These are phyloP conservation scores for Pseudococcus longispinus DNA, from an alignment of 2,888 invertebrate species.

Conservation along the genomic window DNA sequence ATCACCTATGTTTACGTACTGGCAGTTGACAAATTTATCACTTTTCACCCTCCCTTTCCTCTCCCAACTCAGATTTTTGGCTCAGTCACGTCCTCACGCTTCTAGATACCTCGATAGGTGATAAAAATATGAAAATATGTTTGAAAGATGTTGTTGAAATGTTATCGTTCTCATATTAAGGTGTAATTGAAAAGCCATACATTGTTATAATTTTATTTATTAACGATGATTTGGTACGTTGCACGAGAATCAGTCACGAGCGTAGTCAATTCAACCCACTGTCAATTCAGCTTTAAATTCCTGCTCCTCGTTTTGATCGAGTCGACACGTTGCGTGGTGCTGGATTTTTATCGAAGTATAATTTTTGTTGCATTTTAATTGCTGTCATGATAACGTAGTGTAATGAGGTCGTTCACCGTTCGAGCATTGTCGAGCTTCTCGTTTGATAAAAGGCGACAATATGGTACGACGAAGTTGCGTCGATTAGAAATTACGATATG, in stretches of 20 bases:
- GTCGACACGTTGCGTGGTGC: not conserved
- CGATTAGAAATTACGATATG: conserved; percentile 3
- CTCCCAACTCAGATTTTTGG: too few species aligned
- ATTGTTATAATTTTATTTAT: not conserved
- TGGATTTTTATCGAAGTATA: not conserved
- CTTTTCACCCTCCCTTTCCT: too few species aligned
- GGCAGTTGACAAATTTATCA: too few species aligned
- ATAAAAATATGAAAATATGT: too few species aligned
- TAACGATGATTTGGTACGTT: not conserved
- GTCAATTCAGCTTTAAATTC: not conserved
- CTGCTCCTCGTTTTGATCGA: not conserved
- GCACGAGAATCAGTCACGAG: not conserved
- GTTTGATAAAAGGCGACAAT: not conserved
- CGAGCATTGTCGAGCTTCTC: not conserved
- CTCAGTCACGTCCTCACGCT: too few species aligned
- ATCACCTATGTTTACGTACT: too few species aligned
- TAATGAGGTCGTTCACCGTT: conserved; percentile 21
- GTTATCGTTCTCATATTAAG: too few species aligned
- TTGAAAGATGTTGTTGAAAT: too few species aligned
- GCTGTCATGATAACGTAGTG: not conserved
- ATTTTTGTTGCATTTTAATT: conserved; percentile 13
- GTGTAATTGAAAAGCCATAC: not conserved
- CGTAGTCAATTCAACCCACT: not conserved
- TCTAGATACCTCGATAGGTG: too few species aligned
- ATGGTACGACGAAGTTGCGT: not conserved